Conservation (phyloP, 2,797 vertebrate species). For the Cottoperca gobio region DNA sequence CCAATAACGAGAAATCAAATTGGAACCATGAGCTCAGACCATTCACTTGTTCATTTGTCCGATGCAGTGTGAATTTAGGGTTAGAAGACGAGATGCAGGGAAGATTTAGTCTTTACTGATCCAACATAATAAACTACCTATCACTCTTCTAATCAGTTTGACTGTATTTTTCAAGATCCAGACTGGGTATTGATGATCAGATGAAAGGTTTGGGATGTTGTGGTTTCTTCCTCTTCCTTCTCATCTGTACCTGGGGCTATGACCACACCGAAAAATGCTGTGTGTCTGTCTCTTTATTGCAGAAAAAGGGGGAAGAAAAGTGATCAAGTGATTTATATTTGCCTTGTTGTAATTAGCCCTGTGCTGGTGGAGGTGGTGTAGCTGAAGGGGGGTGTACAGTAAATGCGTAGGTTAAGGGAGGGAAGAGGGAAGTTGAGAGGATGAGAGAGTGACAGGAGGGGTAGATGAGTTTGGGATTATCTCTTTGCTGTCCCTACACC, state of each 20-base stretch:
- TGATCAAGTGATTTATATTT: slow-evolving; percentile 61
- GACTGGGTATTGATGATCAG: slow-evolving; percentile 29
- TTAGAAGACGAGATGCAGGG: neutral
- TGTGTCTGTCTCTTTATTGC: slow-evolving; percentile 24
- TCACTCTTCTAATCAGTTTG: neutral
- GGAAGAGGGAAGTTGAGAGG: slow-evolving; percentile 26
- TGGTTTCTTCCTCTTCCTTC: slow-evolving; percentile 14
- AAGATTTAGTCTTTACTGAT: neutral
- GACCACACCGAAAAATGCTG: neutral
- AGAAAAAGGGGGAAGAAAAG: slow-evolving; percentile 30
- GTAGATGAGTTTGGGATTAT: slow-evolving; percentile 57
- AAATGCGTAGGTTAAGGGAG: neutral
- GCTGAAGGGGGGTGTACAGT: slow-evolving; percentile 3
- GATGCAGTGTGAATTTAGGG: neutral
- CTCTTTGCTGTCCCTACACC: slow-evolving; percentile 24
- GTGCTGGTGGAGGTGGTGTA: slow-evolving; percentile 3
- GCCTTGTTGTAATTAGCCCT: slow-evolving; percentile 31
- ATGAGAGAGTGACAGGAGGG: slow-evolving; percentile 45
- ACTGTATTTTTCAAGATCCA: slow-evolving; percentile 15
- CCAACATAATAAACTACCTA: neutral
- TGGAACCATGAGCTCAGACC: neutral
- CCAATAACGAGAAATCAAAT: neutral
- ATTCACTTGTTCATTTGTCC: neutral
- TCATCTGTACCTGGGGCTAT: slow-evolving; percentile 25
- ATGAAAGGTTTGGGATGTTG: slow-evolving; percentile 39